Evolutionary conservation across 2,113 vertebrate genomes (phyloP), one percentile per base, ranked within the genome.

Genomic region (Ageneiosus marmoratus): DNA sequence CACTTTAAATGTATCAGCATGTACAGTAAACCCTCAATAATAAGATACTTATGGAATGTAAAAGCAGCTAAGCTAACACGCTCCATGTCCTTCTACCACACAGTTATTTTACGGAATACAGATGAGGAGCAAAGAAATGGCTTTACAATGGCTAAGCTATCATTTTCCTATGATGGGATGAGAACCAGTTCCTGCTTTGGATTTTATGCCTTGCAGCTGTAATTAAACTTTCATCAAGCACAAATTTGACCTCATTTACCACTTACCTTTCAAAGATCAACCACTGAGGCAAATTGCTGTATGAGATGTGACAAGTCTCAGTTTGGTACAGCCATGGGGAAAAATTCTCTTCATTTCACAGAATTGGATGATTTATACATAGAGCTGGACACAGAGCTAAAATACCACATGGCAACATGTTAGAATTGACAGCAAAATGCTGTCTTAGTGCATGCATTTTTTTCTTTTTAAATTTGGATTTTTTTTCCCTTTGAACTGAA

Each of bases 181-280:
- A 4, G 51, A n/a, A 5, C 9, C 0, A 73, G n/a, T 7, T 53
- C 10, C 7, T 53, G 48, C 72, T 5, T 53, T 55, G 18, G 10
- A 34, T 34, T 34, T 53, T 76, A 55, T 76, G 29, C 48, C 29
- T 55, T 76, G 73, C 50, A 76, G 16, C 73, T 55, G 20, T 76
- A 76, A 76, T 76, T 51, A 51, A 74, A 74, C 46, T 74, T 74
- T 32, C 51, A 74, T 74, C 15, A 51, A 50, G 51, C 27, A 50
- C 48, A 29, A 20, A 50, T 51, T 51, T 74, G 27, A 50, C 72
- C n/a, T 46, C 1, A 4, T 50, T 48, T 73, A 24, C 24, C 24
- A 27, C 70, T 44, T 46, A 46, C 37, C 20, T 46, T 70, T 70
- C 37, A n/a, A 41, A n/a, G 41, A 46, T 70, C 67, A n/a, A n/a